Conservation (phyloP, 53 echinoderm and acorn worm genomes). For the Astropecten irregularis region DNA sequence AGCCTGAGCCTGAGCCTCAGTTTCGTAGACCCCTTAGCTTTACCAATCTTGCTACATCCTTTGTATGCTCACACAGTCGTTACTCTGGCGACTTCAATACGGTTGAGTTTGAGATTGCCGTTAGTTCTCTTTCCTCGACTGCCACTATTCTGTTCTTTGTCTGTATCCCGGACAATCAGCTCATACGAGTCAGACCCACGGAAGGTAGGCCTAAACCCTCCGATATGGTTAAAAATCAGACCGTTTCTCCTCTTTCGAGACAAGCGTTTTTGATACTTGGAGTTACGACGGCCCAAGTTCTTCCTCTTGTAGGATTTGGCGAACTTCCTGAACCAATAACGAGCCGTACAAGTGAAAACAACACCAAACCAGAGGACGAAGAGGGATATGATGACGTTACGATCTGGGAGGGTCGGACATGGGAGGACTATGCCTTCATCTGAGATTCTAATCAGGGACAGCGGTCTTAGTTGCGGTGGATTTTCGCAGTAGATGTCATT, state of each 20-base stretch:
- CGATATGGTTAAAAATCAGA: neutral
- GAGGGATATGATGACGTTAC: neutral
- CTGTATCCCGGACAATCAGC: constrained; percentile 9
- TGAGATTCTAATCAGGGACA: neutral
- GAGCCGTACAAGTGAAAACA: neutral
- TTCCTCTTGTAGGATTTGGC: neutral
- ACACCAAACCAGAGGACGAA: constrained; percentile 11
- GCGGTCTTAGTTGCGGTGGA: neutral
- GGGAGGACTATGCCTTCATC: neutral
- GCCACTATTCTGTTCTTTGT: constrained; percentile 1
- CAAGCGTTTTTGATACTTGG: neutral
- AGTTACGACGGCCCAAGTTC: constrained; percentile 11
- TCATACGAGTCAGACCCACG: constrained; percentile 16
- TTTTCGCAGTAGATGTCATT: neutral
- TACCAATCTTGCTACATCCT: too few relatives aligned
- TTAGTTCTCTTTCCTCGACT: neutral
- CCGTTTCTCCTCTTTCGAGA: neutral
- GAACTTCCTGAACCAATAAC: constrained; percentile 27
- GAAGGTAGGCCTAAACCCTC: neutral
- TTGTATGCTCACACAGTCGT: constrained; percentile 37
- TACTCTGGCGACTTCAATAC: constrained; percentile 16
- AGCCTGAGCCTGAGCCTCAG: too few relatives aligned
- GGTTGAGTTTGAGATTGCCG: neutral
- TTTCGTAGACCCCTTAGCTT: too few relatives aligned
- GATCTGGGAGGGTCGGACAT: neutral